Conservation (phyloP, 2,888 invertebrate species). For the Trichopoda pennipes region DNA sequence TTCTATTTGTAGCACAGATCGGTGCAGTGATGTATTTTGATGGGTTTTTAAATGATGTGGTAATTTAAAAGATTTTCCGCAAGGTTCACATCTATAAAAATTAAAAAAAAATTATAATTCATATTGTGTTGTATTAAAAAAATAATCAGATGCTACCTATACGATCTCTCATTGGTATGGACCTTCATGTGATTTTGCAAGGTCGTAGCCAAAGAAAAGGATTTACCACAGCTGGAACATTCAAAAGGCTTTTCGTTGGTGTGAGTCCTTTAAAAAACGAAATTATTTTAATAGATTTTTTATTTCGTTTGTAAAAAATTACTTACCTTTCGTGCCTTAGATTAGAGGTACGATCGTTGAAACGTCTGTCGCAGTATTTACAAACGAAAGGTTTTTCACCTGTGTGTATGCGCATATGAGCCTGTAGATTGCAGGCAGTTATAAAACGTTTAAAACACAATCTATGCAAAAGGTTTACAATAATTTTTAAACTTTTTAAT, state of each 20-base stretch:
- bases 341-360: constrained; percentile 78
- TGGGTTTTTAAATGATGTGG: constrained; percentile 80
- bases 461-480: constrained; percentile 56
- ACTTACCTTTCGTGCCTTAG: constrained; percentile 78
- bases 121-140: neutral
- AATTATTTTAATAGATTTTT: neutral
- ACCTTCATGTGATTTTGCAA: constrained; percentile 75
- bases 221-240: constrained; percentile 74
- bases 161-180: constrained; percentile 76
- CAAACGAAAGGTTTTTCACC: constrained; percentile 76
- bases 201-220: constrained; percentile 76
- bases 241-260: constrained; percentile 78
- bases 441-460: constrained; percentile 74
- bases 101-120: neutral
- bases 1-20: constrained; percentile 4
- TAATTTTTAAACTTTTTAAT: neutral
- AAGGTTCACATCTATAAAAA: constrained; percentile 75
- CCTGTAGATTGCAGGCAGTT: constrained; percentile 74
- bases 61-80: constrained; percentile 78
- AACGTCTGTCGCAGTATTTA: constrained; percentile 74
- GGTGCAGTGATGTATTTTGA: constrained; percentile 72
- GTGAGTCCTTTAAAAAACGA: constrained; percentile 67
- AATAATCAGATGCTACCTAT: constrained; percentile 68
- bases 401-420: constrained; percentile 77
- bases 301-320: no score